Conservation (phyloP, 2,888 invertebrate species). For the Lumbricus terrestris region DNA sequence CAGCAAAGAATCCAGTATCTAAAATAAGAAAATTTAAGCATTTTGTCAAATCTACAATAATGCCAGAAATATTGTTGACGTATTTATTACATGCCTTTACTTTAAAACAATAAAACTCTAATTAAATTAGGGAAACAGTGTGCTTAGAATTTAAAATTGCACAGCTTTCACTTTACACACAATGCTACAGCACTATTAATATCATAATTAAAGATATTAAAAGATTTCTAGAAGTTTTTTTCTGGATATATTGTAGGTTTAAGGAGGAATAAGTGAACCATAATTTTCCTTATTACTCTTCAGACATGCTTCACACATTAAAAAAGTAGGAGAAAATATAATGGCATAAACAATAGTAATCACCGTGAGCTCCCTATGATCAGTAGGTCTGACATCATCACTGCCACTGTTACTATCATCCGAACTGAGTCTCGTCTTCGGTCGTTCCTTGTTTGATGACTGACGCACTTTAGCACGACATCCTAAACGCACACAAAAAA, state of each 20-base stretch:
- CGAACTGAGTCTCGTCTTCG: neutral
- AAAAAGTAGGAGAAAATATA: neutral
- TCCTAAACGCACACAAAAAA: neutral
- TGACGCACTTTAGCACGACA: neutral
- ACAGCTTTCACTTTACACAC: neutral
- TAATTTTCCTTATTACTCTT: neutral
- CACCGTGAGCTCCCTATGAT: neutral
- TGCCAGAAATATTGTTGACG: too few relatives aligned
- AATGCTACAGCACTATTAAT: neutral
- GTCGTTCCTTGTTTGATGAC: neutral
- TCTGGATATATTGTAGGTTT: neutral
- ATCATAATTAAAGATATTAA: neutral
- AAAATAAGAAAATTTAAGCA: neutral
- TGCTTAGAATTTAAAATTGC: neutral
- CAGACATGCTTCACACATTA: neutral
- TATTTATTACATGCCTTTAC: too few relatives aligned
- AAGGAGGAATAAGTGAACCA: neutral
- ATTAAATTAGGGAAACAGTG: too few relatives aligned
- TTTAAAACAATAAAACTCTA: too few relatives aligned
- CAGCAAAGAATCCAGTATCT: neutral
- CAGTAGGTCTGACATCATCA: conserved; percentile 3
- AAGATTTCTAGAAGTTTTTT: neutral
- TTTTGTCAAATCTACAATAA: too few relatives aligned
- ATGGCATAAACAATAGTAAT: neutral
- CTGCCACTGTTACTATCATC: neutral